Base-by-base conservation (phyloP, 2,113 vertebrate genomes). In the Aplodontia rufa region DNA sequence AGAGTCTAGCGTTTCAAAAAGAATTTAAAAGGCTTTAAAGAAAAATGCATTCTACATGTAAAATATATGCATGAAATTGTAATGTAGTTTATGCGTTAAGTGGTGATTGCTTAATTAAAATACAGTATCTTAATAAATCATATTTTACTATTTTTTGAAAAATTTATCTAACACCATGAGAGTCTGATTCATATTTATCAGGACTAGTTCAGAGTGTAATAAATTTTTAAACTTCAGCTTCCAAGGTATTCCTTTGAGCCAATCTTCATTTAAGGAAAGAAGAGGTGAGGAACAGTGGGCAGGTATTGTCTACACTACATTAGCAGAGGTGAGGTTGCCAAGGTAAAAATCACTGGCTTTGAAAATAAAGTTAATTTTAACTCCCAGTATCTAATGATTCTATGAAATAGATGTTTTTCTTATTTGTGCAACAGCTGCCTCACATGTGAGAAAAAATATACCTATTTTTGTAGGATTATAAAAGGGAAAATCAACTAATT, bases 171-270 rank as follows among this genome's bases (percentile, higher is more conserved):
- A 83, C 55, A 74, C 11, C 51, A 42, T 32, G 35, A 53, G 9
- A 45, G 12, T 16, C 20, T 92, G 16, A 62, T 69, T 92, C n/a
- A 55, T 85, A 69, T 68, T 55, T 37, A 78, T 26, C 49, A 37
- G 62, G 26, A 60, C 20, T n/a, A 88, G 62, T n/a, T 85, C 37
- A 85, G 60, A 68, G 37, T 87, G 3, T 35, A 79, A 90, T 85
- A 55, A 2, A 71, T 89, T 49, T 96, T 95, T 9, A 19, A 87
- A 92, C 49, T 88, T 85, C 55, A 64, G 20, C 35, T 91, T 96
- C 81, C 28, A 88, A 94, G 45, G 35, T 92, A 30, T 49, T 69
- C 13, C 69, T 96, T 64, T 94, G 42, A 91, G 49, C 55, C 45
- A 75, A 53, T 1, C 26, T 82, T 88, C 37, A 75, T n/a, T 76